Percentiles rank a stretch among this genome's conserved stretches.
phyloP scores from a whole-genome alignment of 2,797 vertebrate species.

The Heterohyrax brucei region DNA sequence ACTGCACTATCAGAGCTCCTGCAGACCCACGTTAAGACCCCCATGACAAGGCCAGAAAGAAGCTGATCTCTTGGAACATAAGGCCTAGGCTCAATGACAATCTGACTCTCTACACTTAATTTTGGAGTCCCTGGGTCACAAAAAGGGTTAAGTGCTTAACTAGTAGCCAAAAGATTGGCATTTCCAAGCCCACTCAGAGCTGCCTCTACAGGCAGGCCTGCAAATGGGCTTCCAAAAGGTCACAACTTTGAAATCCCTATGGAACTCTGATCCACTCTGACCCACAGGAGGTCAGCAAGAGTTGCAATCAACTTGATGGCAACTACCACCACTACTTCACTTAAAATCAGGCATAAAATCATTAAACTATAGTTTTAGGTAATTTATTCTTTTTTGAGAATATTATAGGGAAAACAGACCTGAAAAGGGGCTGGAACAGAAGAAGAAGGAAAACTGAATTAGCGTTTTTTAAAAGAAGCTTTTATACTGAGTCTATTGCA shows the following conservation, averaged over 20 bases:
- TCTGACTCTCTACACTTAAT: background rate
- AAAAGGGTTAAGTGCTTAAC: no score
- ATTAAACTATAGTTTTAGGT: constrained; percentile 30
- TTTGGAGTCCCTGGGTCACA: background rate
- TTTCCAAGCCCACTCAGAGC: no score
- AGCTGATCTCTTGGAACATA: background rate
- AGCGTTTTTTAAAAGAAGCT: background rate
- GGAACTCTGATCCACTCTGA: no score
- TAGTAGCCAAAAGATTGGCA: no score
- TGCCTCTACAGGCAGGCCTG: no score
- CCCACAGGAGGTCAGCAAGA: no score
- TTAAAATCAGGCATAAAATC: constrained; percentile 20
- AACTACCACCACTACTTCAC: background rate
- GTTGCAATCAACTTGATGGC: background rate
- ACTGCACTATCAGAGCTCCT: background rate
- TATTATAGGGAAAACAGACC: constrained; percentile 2
- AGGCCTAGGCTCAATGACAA: background rate
- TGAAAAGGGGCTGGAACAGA: background rate
- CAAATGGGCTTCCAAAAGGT: no score
- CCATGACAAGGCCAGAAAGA: background rate
- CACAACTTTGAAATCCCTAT: no score
- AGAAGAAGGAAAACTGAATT: constrained; percentile 12
- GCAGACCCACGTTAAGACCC: background rate
- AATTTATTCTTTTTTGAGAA: constrained; percentile 52
- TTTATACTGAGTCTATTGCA: constrained; percentile 36